Evolutionary conservation across 2,113 vertebrate species (phyloP), one percentile per base, ranked within the genome.

Genomic region (Taxidea taxus): DNA sequence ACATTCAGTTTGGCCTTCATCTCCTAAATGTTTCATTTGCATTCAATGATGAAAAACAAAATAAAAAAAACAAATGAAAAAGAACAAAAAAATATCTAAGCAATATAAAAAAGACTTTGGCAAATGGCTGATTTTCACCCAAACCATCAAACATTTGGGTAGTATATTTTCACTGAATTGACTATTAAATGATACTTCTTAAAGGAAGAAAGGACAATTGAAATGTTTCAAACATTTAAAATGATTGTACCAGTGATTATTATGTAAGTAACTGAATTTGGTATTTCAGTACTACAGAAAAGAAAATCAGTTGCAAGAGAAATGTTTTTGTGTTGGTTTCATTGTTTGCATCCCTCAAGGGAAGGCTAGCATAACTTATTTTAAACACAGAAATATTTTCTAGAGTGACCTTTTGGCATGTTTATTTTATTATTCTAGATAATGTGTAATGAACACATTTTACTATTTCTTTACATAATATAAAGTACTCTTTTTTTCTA

Each of bases 11-110:
- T 95, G 95, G 49, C 60, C 29, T 97, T 60, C 21, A 42, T 87
- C 64, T 93, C 44, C 68, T 95, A 94, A 96, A 95, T 80, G 91
- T 96, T 95, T 96, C 89, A 85, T 90, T 94, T 97, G 86, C 75
- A 96, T 94, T 93, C 70, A 70, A 21, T 92, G 44, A 95, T 81
- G 44, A 87, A 90, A 96, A 93, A 82, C 9, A 80, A 88, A 95
- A 44, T 6, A 82, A 72, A 51, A 87, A 90, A 96, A 93, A 82
- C 5, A 80, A 88, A 96, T 5, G 77, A 72, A 88, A 90, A 91
- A 87, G 31, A 91, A 56, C 31, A 8, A 3, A 6, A n/a, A 83
- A 83, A 83, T 70, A 85, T 6, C 29, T 94, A 78, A 87, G 83
- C 29, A 84, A 68, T n/a, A 94, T 49, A 96, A 94, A 95, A 58